Conservation (phyloP, 2,797 vertebrate genomes). For the Rhabdomys pumilio region DNA sequence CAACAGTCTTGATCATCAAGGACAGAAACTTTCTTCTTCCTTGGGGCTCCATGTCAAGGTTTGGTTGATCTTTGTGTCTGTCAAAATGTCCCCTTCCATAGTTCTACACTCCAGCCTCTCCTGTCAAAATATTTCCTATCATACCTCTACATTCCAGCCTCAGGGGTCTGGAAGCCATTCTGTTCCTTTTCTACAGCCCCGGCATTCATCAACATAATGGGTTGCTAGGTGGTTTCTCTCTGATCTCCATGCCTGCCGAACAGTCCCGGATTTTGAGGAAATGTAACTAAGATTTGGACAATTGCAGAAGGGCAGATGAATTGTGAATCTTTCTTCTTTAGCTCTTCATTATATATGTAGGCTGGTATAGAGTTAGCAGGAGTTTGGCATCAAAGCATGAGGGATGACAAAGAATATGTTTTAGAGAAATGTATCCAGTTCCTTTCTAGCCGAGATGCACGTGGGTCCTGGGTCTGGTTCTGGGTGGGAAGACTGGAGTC, state of each 20-base stretch:
- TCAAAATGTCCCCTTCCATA: accelerated
- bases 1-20: not conserved
- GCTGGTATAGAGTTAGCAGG: not conserved
- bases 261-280: not conserved
- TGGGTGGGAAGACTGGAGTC: not conserved
- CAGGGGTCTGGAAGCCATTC: not conserved
- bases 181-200: not conserved
- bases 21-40: not conserved
- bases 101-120: no score
- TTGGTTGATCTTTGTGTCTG: no score
- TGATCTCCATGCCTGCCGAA: not conserved
- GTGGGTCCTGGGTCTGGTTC: not conserved
- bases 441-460: not conserved
- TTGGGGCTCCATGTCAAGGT: no score
- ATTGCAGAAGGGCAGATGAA: not conserved
- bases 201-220: not conserved
- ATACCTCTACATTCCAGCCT: not conserved
- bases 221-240: not conserved
- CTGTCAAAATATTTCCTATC: no score
- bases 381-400: not conserved
- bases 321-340: not conserved
- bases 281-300: not conserved
- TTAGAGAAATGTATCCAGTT: not conserved
- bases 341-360: not conserved
- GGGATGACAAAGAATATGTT: not conserved